Evolutionary conservation across 2,888 invertebrate genomes (phyloP).

Genomic region (Chrysodeixis includens): DNA sequence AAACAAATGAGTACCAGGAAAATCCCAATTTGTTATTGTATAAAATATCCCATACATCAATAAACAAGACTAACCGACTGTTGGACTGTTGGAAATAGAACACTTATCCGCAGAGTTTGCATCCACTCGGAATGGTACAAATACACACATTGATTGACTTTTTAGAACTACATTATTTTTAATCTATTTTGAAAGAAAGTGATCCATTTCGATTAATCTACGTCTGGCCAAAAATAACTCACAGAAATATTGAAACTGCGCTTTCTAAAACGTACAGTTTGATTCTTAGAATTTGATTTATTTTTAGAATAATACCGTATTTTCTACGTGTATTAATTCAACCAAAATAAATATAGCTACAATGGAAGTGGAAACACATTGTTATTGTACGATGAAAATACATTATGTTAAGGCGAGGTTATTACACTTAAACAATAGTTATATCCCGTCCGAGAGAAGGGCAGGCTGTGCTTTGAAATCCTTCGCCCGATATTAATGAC

Average conservation of each 20-base stretch:
- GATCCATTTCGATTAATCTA: background rate
- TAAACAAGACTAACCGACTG: conserved; percentile 44
- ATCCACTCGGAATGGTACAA: background rate
- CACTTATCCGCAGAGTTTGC: conserved; percentile 20
- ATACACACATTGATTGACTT: conserved; percentile 8
- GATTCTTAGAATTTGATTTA: background rate
- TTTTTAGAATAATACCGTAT: background rate
- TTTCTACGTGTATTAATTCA: background rate
- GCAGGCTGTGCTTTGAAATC: conserved; percentile 23
- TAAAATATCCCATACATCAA: conserved; percentile 44
- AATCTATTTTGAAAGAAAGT: background rate
- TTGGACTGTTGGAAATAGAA: conserved; percentile 52
- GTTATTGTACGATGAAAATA: conserved; percentile 17
- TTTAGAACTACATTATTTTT: background rate
- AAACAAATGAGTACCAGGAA: conserved; percentile 40
- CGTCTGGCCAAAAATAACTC: background rate
- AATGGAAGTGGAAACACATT: conserved; percentile 9
- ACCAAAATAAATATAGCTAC: background rate
- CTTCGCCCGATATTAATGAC: conserved; percentile 35
- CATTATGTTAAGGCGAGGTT: conserved; percentile 20
- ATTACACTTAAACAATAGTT: conserved; percentile 30
- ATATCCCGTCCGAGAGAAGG: conserved; percentile 18
- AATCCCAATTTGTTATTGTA: conserved; percentile 37
- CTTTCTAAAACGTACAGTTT: background rate
- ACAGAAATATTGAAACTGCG: background rate